Evolutionary conservation across 2,797 vertebrate species (phyloP), one percentile per base, ranked within the genome.

Genomic region (Myotis myotis): DNA sequence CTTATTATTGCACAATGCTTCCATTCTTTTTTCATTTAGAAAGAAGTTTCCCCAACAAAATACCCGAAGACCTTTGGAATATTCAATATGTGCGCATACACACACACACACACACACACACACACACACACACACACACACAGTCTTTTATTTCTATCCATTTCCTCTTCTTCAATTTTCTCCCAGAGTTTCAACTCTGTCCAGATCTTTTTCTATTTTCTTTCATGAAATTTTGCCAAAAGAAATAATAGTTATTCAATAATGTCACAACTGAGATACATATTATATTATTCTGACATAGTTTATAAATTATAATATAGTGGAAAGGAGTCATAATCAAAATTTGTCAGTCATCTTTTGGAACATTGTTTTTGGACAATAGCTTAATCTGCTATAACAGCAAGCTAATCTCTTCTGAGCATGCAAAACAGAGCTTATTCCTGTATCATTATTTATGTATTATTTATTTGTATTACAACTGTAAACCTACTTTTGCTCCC

Each of bases 231-330:
- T 13, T 60, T 70, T 83, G 23, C 28, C 49, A 86, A 79, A 57
- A n/a, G 57, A 89, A 91, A 51, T 41, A 20, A 84, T 68, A 70
- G 7, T 51, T 71, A 62, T 47, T 38, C 30, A 64, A 15, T 62
- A 82, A 75, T 64, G 36, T 36, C 8, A 8, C 36, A 66, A n/a
- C 8, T 33, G 10, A 81, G 8, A 44, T 64, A 66, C 38, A 90
- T 72, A 17, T n/a, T 53, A 70, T 19, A 25, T 78, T 79, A 86
- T 60, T 51, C 84, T 41, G 87, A 71, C 47, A n/a, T 6, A 53
- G 8, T 89, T 70, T 95, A 11, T 30, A 94, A 89, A 71, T 57
- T n/a, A 47, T 64, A 91, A 83, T 44, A 12, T n/a, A 91, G 49
- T 75, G 8, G 19, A 86, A 74, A 13, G 38, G 84, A 88, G 60